Evolutionary conservation across 2,797 vertebrate species (phyloP).

Genomic region (Intellagama lesueurii): DNA sequence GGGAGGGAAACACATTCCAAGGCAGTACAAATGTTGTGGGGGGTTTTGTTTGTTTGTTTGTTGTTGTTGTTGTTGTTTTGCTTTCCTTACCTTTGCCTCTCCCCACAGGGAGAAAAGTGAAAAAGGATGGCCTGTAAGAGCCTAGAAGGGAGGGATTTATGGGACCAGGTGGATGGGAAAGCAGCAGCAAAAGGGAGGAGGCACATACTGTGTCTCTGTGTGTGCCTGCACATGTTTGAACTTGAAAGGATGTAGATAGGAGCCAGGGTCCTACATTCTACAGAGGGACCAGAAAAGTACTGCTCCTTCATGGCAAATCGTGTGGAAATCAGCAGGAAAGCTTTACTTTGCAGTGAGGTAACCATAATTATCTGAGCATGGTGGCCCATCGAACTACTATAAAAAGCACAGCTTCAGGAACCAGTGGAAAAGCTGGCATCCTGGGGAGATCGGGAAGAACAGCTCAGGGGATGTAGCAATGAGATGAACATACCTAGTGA

Average conservation of each 20-base stretch:
- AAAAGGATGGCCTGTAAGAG: not conserved
- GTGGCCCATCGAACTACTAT: not conserved
- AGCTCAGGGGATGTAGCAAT: not conserved
- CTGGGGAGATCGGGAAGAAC: not conserved
- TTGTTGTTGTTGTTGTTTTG: not conserved
- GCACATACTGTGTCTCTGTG: not conserved
- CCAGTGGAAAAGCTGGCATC: not conserved
- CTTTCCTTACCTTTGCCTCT: not conserved
- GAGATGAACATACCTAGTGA: not conserved
- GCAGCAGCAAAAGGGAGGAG: not conserved
- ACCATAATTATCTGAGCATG: not conserved
- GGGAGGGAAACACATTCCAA: not conserved
- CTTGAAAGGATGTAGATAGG: not conserved
- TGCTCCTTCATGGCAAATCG: not conserved
- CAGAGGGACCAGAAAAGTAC: not conserved
- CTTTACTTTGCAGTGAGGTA: not conserved
- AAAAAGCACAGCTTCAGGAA: not conserved
- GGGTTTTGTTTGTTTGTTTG: too few species aligned
- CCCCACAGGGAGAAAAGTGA: too few species aligned
- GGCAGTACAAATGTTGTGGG: not conserved
- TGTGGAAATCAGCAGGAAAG: not conserved
- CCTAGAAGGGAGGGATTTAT: not conserved
- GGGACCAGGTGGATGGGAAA: not conserved
- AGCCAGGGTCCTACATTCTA: not conserved
- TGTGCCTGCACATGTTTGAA: not conserved